Evolutionary conservation across 2,888 invertebrate genomes (phyloP), one percentile per base, ranked within the genome.

Genomic region (Miltochrista miniata): DNA sequence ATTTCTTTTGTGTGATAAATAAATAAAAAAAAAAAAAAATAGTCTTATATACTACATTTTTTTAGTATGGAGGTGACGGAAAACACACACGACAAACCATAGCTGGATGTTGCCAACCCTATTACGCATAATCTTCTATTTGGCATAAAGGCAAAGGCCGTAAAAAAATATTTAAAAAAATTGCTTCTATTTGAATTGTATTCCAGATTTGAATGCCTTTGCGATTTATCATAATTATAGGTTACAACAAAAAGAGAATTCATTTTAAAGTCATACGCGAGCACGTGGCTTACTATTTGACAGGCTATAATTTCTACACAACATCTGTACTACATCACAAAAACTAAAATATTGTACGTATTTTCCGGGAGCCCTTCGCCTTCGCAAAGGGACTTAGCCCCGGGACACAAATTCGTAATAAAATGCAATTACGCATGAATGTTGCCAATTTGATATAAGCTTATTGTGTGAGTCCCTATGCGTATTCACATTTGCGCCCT

Each of bases 391-490:
- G 13, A 37, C 34, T 45, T 44, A 57, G 65, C 74, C 64, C 48
- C 43, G 48, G 65, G 70, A 66, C 63, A 58, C 62, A 69, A 74
- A 68, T 68, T 64, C 51, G 55, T 69, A 69, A 68, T 69, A 66
- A 68, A 68, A 69, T 66, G 67, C 68, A 83, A 84, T 85, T 87
- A 86, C 79, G 72, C 58, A 63, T 68, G 72, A 77, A 79, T 80
- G 76, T 79, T 80, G 83, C 81, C 83, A 83, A 83, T 84, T 85
- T 83, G 71, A 79, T 80, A 79, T 74, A 57, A 67, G 71, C 71
- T 74, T 74, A 74, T 79, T 82, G 75, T 75, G 63, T 59, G 47
- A 52, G 68, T 59, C 81, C 76, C 71, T 48, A 48, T 72, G 72
- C 47, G 50, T 63, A 62, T 64, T 70, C 66, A 61, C 73, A 61